A percentile compares a stretch with the other conserved stretches of the same genome.
Evolutionary conservation across 2,888 invertebrate genomes (phyloP).

Genomic region (Junonia oenone): DNA sequence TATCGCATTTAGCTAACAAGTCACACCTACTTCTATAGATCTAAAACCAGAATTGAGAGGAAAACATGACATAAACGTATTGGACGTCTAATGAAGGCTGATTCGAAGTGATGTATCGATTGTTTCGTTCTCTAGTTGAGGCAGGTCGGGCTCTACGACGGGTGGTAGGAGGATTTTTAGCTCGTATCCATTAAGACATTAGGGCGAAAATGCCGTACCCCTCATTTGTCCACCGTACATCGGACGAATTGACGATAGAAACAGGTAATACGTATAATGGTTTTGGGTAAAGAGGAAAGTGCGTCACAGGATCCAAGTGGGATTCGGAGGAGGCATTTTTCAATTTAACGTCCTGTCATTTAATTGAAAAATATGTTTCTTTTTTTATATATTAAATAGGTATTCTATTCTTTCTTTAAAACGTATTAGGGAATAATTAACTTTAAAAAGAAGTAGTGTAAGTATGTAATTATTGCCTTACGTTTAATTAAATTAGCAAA

Average conservation of each 20-base stretch:
- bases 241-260: slow-evolving; percentile 15
- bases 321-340: slow-evolving; percentile 10
- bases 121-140: slow-evolving; percentile 21
- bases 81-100: slow-evolving; percentile 22
- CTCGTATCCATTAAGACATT: slow-evolving; percentile 8
- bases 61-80: slow-evolving; percentile 19
- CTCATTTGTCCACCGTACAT: slow-evolving; percentile 12
- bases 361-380: not conserved
- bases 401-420: too few species aligned
- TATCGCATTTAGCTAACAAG: not conserved
- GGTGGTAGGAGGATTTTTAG: slow-evolving; percentile 5
- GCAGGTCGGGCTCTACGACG: slow-evolving; percentile 14
- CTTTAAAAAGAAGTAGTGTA: too few species aligned
- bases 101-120: slow-evolving; percentile 26
- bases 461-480: too few species aligned
- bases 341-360: not conserved
- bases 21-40: not conserved
- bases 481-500: too few species aligned
- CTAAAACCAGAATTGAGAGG: slow-evolving; percentile 6
- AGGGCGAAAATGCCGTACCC: slow-evolving; percentile 10
- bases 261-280: slow-evolving; percentile 25
- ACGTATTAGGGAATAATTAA: too few species aligned
- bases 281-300: slow-evolving; percentile 21
- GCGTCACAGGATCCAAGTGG: slow-evolving; percentile 9
- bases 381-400: not conserved